Evolutionary conservation across 2,888 invertebrate species (phyloP).

Genomic region (Chesias legatella): DNA sequence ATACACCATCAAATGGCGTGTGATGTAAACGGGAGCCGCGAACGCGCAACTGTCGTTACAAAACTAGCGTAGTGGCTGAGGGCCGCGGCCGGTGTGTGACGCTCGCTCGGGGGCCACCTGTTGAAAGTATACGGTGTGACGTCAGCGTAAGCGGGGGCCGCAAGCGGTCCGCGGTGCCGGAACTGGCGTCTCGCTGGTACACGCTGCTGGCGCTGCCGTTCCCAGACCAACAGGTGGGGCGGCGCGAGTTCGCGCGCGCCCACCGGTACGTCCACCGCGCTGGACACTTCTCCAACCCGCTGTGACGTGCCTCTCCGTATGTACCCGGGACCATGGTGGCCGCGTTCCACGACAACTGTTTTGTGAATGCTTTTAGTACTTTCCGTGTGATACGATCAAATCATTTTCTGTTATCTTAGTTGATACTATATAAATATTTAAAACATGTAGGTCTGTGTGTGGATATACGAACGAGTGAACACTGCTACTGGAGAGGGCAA

Average conservation of each 20-base stretch:
- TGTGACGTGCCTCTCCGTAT: constrained; percentile 75
- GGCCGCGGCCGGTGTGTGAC: too few species aligned
- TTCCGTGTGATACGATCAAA: constrained; percentile 2
- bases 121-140: constrained; percentile 23
- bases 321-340: constrained; percentile 70
- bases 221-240: constrained; percentile 94
- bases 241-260: constrained; percentile 89
- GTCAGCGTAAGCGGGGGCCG: constrained; percentile 49
- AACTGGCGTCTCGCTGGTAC: constrained; percentile 92
- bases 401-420: too few species aligned
- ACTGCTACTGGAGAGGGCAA: too few species aligned
- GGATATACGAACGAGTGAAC: too few species aligned
- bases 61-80: too few species aligned
- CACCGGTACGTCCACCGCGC: constrained; percentile 86
- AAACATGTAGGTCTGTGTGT: too few species aligned
- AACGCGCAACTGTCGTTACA: too few species aligned
- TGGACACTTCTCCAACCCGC: constrained; percentile 93
- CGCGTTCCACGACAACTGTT: constrained; percentile 33
- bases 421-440: too few species aligned
- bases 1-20: too few species aligned
- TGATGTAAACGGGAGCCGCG: too few species aligned
- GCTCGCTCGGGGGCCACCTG: too few species aligned
- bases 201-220: constrained; percentile 94
- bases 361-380: constrained; percentile 8
- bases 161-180: constrained; percentile 64